These are phyloP conservation scores for Neosilurus hyrtlii DNA, from an alignment of 2,797 vertebrate species.

Conservation along the genomic window DNA sequence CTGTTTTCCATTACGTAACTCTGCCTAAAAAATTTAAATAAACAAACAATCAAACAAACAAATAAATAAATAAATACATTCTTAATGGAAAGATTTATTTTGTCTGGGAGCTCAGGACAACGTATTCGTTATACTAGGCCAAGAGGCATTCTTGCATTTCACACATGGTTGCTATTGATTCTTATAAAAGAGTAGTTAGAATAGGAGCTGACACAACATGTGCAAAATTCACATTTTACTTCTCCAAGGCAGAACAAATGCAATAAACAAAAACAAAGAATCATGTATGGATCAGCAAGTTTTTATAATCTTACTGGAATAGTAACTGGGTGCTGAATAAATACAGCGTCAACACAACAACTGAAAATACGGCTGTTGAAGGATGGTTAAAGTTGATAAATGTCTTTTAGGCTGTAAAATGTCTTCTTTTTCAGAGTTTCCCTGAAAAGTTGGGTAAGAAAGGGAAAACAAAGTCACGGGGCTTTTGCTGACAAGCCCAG, in stretches of 20 bases:
- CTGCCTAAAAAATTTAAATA: slow-evolving; percentile 17
- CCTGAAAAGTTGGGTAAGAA: background rate
- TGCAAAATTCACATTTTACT: background rate
- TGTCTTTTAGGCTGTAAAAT: background rate
- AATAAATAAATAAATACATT: no score
- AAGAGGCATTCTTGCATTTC: slow-evolving; percentile 56
- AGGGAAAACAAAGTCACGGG: slow-evolving; percentile 40
- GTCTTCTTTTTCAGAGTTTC: slow-evolving; percentile 2
- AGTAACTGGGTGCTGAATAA: background rate
- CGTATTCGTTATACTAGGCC: slow-evolving; percentile 17
- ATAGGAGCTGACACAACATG: background rate
- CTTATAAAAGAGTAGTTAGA: slow-evolving; percentile 39
- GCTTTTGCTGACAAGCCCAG: slow-evolving; percentile 41
- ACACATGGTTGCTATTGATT: slow-evolving; percentile 57
- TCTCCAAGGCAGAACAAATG: background rate
- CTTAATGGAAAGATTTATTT: slow-evolving; percentile 51
- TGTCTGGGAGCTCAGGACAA: slow-evolving; percentile 38
- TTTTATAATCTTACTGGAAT: background rate
- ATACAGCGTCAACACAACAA: background rate
- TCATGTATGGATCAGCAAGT: background rate
- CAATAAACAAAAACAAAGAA: background rate
- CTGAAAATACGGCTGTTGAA: background rate
- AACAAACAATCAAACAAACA: no score
- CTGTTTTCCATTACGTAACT: slow-evolving; percentile 24
- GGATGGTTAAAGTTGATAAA: background rate